These are phyloP conservation scores for Helarctos malayanus DNA, from an alignment of 2,797 vertebrate species.

Conservation along the genomic window DNA sequence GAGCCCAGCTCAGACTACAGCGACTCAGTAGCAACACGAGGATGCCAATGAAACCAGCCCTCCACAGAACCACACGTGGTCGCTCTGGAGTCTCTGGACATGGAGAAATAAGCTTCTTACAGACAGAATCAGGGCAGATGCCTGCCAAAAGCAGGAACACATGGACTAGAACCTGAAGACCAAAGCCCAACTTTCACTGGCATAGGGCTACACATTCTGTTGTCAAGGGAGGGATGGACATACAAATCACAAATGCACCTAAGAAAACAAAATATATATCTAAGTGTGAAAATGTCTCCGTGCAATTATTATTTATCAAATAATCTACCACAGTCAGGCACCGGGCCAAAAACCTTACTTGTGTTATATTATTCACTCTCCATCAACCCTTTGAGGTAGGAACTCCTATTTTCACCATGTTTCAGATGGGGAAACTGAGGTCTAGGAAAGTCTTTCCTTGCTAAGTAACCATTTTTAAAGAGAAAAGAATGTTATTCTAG, in stretches of 20 bases:
- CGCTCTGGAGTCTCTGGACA: neutral
- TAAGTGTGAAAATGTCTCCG: neutral
- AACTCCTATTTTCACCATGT: slow-evolving; percentile 15
- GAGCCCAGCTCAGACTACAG: neutral
- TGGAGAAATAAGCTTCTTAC: slow-evolving; percentile 34
- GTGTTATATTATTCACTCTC: neutral
- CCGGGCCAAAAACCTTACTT: neutral
- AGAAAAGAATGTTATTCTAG: neutral
- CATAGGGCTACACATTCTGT: neutral
- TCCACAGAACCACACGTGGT: neutral
- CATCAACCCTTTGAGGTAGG: neutral
- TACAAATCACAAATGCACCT: neutral
- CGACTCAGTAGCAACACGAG: neutral
- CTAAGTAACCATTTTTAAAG: neutral
- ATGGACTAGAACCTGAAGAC: neutral
- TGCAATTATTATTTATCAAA: neutral
- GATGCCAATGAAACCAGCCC: neutral
- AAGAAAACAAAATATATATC: neutral
- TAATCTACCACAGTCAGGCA: neutral
- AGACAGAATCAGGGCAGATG: neutral
- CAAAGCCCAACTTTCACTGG: neutral
- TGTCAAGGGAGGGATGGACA: no score
- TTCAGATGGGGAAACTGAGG: neutral
- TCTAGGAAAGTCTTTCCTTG: neutral
- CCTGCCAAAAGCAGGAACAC: neutral